A percentile compares a stretch with the other conserved stretches of the same genome.
These are phyloP conservation scores for Catharus bicknelli DNA, from an alignment of 2,113 vertebrate species.

Conservation along the genomic window DNA sequence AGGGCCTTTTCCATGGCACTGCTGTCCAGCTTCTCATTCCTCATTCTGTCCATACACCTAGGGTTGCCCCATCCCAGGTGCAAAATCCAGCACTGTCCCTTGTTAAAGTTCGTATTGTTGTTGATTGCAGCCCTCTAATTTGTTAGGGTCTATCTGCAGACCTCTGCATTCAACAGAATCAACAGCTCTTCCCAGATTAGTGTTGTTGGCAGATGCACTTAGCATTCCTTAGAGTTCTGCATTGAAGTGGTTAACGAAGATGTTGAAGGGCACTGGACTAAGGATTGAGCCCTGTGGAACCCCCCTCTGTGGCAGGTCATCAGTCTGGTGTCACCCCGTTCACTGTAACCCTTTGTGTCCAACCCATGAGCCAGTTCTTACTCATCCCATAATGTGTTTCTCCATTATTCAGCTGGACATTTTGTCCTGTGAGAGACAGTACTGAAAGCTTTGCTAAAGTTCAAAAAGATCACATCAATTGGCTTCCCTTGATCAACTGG, in stretches of 20 bases:
- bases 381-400: not conserved
- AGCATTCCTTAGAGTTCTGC: not conserved
- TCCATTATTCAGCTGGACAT: not conserved
- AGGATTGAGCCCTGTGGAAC: not conserved
- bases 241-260: not conserved
- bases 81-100: not conserved
- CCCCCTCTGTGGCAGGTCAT: fast-evolving
- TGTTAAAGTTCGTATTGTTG: not conserved
- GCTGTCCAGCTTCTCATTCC: not conserved
- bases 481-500: not conserved
- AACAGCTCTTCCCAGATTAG: not conserved
- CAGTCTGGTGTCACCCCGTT: not conserved
- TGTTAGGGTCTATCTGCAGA: not conserved
- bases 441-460: not conserved
- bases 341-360: not conserved
- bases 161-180: not conserved
- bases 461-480: not conserved
- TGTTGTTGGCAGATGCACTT: not conserved
- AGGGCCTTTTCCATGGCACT: not conserved
- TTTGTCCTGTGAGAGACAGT: not conserved
- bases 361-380: not conserved
- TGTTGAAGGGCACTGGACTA: not conserved
- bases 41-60: fast-evolving
- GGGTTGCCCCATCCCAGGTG: fast-evolving
- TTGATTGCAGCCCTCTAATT: fast-evolving